These are phyloP conservation scores for Rhinoraja longicauda DNA, from an alignment of 2,797 vertebrate genomes.

Conservation along the genomic window DNA sequence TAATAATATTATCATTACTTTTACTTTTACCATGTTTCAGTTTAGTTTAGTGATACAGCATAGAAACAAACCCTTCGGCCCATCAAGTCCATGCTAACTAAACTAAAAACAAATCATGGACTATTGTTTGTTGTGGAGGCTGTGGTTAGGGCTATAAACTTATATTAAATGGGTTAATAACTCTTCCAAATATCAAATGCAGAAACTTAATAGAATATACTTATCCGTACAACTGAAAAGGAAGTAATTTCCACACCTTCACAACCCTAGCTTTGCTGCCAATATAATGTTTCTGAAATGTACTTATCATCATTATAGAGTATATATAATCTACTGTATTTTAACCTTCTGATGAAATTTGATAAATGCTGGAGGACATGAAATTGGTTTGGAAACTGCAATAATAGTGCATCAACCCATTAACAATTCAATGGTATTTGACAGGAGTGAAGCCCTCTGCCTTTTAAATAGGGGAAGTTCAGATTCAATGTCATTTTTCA, in stretches of 20 bases:
- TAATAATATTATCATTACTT: too few relatives aligned
- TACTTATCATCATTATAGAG: background rate
- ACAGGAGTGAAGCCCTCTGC: background rate
- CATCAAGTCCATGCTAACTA: too few relatives aligned
- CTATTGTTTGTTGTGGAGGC: background rate
- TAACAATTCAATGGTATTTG: background rate
- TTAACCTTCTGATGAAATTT: background rate
- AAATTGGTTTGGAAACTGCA: background rate
- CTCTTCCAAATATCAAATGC: background rate
- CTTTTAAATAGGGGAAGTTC: background rate
- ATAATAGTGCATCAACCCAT: background rate
- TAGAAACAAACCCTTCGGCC: too few relatives aligned
- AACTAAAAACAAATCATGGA: background rate
- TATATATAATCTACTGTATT: background rate
- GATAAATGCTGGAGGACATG: background rate
- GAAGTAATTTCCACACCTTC: background rate
- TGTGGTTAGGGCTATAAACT: background rate
- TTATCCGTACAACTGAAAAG: background rate
- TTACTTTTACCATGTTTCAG: too few relatives aligned
- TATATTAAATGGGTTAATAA: background rate
- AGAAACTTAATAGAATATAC: background rate
- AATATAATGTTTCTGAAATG: background rate
- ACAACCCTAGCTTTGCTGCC: background rate
- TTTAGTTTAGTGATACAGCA: too few relatives aligned
- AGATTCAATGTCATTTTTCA: background rate